Conservation (phyloP, 2,888 invertebrate species). For the Caenorhabditis sulstoni region DNA sequence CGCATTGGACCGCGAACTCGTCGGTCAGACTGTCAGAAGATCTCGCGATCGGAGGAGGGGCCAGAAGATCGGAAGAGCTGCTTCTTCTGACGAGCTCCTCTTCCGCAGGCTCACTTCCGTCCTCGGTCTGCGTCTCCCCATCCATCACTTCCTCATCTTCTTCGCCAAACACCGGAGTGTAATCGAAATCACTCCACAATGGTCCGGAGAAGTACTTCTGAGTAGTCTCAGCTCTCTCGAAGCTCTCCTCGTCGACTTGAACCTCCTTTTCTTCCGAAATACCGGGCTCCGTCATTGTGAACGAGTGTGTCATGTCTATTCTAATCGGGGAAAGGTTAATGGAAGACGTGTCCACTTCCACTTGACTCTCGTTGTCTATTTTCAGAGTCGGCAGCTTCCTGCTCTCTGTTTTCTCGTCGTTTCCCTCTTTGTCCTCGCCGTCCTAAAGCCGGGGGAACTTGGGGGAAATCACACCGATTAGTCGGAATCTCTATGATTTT, state of each 20-base stretch:
- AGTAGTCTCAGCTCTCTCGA: slow-evolving; percentile 18
- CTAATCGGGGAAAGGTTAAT: slow-evolving; percentile 46
- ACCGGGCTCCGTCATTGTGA: slow-evolving; percentile 53
- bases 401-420: neutral
- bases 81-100: slow-evolving; percentile 3
- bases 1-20: slow-evolving; percentile 32
- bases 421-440: slow-evolving; percentile 6
- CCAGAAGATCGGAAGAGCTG: neutral
- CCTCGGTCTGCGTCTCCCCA: slow-evolving; percentile 53
- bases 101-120: slow-evolving; percentile 27
- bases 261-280: slow-evolving; percentile 42
- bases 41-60: neutral
- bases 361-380: slow-evolving; percentile 49
- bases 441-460: slow-evolving; percentile 21
- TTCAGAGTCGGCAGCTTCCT: slow-evolving; percentile 23
- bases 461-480: slow-evolving; percentile 13
- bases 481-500: neutral
- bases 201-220: slow-evolving; percentile 25
- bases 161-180: slow-evolving; percentile 30
- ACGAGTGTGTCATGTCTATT: slow-evolving; percentile 30
- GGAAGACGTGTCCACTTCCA: slow-evolving; percentile 36
- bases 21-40: slow-evolving; percentile 19
- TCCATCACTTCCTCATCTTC: slow-evolving; percentile 40
- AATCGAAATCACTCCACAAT: slow-evolving; percentile 63
- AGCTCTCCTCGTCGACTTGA: slow-evolving; percentile 45